Base-by-base conservation (phyloP, 2,113 vertebrate genomes). In the Pantherophis guttatus region DNA sequence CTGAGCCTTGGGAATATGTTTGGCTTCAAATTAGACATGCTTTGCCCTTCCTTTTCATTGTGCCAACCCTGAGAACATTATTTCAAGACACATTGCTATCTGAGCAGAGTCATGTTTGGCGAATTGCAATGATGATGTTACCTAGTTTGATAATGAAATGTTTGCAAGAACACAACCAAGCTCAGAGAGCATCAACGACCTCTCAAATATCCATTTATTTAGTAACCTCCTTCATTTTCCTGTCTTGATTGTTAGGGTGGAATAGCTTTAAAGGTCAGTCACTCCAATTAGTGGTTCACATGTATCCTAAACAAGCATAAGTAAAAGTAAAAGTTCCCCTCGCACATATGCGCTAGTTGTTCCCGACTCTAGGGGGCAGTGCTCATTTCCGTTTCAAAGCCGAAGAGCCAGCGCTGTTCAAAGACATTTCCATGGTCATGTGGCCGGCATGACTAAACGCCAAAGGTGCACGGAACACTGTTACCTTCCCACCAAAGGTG, bases 211-310 rank as follows among this genome's bases (percentile, higher is more conserved):
- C 91, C 0, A 0, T 95, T 81, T 87, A 92, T 96, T 97, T 95
- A 96, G 94, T 91, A 93, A 65, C 92, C 92, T 96, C 91, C 94
- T 96, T 96, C 96, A 94, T 96, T 93, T 91, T 88, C 33, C 86
- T 93, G 70, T 91, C 85, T 57, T 93, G 81, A 50, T 94, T 94
- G 91, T 94, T 85, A 0, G 81, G 87, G 59, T 0, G 0, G 95
- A 93, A 94, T 93, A 53, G 87, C 93, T 96, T 93, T 94, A 91
- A 95, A 96, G 95, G 94, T 96, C 93, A 89, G n/a, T 88, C 91
- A 90, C 90, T 94, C 95, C 95, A 92, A 88, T 53, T 87, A 95
- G 91, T 95, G 59, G 93, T 96, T 96, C 95, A 86, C 94, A 95
- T 93, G 62, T 91, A 94, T 75, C 95, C 87, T 95, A 97, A 95